Conservation (phyloP, 2,888 invertebrate species). For the Xylota segnis region DNA sequence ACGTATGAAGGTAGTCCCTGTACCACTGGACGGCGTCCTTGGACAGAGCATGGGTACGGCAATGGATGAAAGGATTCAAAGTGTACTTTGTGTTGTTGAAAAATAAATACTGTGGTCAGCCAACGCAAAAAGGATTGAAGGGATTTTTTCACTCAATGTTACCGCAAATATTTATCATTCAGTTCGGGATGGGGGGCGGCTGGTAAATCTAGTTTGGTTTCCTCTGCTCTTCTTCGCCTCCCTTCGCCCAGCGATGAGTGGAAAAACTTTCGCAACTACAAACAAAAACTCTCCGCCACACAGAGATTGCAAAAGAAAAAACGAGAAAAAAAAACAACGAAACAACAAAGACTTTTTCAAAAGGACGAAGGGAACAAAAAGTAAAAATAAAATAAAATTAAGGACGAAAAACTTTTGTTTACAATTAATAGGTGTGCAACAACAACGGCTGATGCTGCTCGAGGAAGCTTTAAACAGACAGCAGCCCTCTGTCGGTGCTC, state of each 20-base stretch:
- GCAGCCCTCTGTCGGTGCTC: slow-evolving; percentile 10
- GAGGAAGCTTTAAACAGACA: slow-evolving; percentile 24
- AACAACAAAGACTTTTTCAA: slow-evolving; percentile 3
- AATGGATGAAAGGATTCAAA: slow-evolving; percentile 26
- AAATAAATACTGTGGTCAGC: slow-evolving; percentile 62
- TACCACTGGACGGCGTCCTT: neutral
- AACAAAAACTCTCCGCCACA: slow-evolving; percentile 28
- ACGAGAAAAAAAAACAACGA: slow-evolving; percentile 2
- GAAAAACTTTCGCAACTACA: slow-evolving; percentile 39
- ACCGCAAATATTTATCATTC: slow-evolving; percentile 72
- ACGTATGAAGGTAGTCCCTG: neutral
- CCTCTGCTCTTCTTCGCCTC: too few relatives aligned
- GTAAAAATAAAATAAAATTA: slow-evolving; percentile 11
- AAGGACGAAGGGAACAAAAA: neutral
- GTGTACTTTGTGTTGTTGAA: slow-evolving; percentile 49
- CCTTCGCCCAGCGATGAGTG: slow-evolving; percentile 5
- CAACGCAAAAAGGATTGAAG: slow-evolving; percentile 61
- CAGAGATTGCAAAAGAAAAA: neutral
- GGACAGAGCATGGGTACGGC: neutral
- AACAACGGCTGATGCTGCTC: slow-evolving; percentile 36
- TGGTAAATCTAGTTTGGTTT: slow-evolving; percentile 46
- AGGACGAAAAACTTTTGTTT: slow-evolving; percentile 58
- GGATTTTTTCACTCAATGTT: slow-evolving; percentile 57
- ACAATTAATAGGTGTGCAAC: slow-evolving; percentile 59
- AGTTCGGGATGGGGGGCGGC: neutral